These are phyloP conservation scores for Pammene fasciana DNA, from an alignment of 2,888 invertebrate genomes.

Conservation along the genomic window DNA sequence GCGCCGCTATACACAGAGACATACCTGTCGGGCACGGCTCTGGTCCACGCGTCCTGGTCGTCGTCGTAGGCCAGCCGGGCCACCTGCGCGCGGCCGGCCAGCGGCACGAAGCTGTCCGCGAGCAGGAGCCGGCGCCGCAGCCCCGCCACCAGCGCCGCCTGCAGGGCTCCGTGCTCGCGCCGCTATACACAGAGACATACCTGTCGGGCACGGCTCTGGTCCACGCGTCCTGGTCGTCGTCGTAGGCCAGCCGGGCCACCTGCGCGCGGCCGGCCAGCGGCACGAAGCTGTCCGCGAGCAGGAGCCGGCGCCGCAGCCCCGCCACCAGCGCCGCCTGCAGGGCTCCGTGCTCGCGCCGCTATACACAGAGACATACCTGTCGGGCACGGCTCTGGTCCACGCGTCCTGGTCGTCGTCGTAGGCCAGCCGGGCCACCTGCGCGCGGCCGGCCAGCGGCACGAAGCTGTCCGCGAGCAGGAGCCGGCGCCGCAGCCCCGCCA, in stretches of 20 bases:
- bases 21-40: conserved; percentile 51
- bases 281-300: conserved; percentile 95
- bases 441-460: conserved; percentile 84
- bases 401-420: conserved; percentile 7
- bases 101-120: conserved; percentile 94
- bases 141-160: conserved; percentile 90
- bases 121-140: conserved; percentile 88
- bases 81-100: conserved; percentile 56
- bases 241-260: conserved; percentile 59
- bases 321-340: conserved; percentile 92
- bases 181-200: conserved; percentile 45
- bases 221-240: conserved; percentile 57
- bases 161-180: conserved; percentile 85
- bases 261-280: conserved; percentile 77
- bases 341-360: conserved; percentile 83
- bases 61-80: conserved; percentile 64
- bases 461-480: conserved; percentile 92
- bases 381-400: neutral
- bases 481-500: conserved; percentile 88
- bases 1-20: too few species aligned
- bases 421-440: conserved; percentile 77
- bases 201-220: conserved; percentile 38
- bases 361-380: neutral
- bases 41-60: conserved; percentile 67
- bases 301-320: conserved; percentile 85